Evolutionary conservation across 2,888 invertebrate species (phyloP), one percentile per base, ranked within the genome.

Genomic region (Tachina fera): DNA sequence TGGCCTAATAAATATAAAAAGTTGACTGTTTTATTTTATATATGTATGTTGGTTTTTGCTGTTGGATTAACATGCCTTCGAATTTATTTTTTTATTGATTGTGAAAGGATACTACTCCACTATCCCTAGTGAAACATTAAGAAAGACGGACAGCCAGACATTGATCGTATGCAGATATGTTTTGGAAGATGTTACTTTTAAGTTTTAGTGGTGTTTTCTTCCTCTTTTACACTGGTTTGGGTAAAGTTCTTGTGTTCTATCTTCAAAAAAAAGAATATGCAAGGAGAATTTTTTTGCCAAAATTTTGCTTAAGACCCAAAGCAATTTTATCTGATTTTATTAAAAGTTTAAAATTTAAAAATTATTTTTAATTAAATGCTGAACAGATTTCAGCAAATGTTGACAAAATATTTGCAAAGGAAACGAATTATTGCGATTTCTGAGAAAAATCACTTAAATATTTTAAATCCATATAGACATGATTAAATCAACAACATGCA

Each of bases 1-100:
- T 90, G 88, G 90, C 89, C 91, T 90, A 91, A 92, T 92, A 92
- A 92, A 92, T 91, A 92, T 90, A 88, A 88, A 87, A 88, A 68
- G 81, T 81, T 75, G 81, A 81, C 81, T 68, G 60, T 87, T 77
- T 84, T 75, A 47, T 70, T 70, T 65, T 65, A 56, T 65, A 65
- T 45, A 11, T 53, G 61, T 16, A 11, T 63, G 68, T 45, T 61
- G 53, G 43, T 43, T 22, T 60, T 41, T 77, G 49, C 63, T 65
- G 43, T 75, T 65, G 58, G 43, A 49, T 58, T n/a, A 65, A 53
- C 60, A 78, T 72, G 67, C 63, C 43, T 53, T 77, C 10, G 65
- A 60, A 67, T 75, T 86, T 68, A 76, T 71, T 86, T 84, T 84
- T 86, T 84, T 86, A 77, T 76, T 83, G 82, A 56, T 63, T 83